Evolutionary conservation across 2,888 invertebrate genomes (phyloP).

Genomic region (Pegoplata infirma): DNA sequence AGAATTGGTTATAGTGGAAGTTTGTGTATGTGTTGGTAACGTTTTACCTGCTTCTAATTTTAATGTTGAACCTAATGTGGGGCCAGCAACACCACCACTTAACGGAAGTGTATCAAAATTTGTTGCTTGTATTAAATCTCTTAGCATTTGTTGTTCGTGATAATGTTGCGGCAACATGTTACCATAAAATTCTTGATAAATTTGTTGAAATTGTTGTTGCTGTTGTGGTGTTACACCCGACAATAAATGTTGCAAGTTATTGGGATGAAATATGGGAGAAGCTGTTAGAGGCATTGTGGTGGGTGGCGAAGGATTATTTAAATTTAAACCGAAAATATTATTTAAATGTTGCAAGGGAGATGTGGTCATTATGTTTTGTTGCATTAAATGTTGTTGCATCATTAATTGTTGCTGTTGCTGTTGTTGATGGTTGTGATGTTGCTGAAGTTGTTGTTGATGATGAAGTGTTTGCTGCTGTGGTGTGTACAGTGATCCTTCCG

Average conservation of each 20-base stretch:
- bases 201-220: constrained; percentile 69
- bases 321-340: constrained; percentile 74
- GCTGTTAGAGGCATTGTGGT: constrained; percentile 34
- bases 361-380: constrained; percentile 66
- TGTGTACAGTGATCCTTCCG: constrained; percentile 61
- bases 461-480: constrained; percentile 65
- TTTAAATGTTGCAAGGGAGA: constrained; percentile 75
- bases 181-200: constrained; percentile 70
- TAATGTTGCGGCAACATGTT: constrained; percentile 63
- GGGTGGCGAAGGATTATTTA: constrained; percentile 61
- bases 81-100: constrained; percentile 14
- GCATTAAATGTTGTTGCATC: constrained; percentile 63
- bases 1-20: constrained; percentile 45
- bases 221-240: constrained; percentile 68
- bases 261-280: constrained; percentile 56
- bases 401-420: constrained; percentile 53
- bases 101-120: constrained; percentile 31
- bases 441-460: constrained; percentile 57
- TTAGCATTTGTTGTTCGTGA: constrained; percentile 50
- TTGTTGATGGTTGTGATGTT: constrained; percentile 42
- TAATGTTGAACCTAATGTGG: no score
- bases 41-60: constrained; percentile 69
- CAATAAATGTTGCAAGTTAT: constrained; percentile 71
- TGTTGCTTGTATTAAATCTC: constrained; percentile 46
- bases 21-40: constrained; percentile 55